Evolutionary conservation across 2,797 vertebrate genomes (phyloP).

Genomic region (Hypotaenidia okinawae): DNA sequence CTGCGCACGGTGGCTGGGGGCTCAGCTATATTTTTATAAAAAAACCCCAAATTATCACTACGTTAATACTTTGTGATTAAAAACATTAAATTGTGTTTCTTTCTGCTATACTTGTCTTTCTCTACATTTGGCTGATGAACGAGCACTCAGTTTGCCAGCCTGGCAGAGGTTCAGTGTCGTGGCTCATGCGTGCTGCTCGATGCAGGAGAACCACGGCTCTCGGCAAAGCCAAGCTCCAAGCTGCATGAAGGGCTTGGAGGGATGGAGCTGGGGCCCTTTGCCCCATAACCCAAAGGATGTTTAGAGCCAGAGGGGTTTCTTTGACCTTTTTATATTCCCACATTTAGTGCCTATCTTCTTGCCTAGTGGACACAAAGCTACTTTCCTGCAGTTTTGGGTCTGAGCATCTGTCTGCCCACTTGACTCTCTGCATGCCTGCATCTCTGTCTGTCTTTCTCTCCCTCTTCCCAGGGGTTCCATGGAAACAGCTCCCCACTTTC

Average conservation of each 20-base stretch:
- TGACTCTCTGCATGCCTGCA: background rate
- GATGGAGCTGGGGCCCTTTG: background rate
- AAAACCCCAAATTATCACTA: background rate
- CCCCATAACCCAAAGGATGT: too few species aligned
- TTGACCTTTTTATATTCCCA: background rate
- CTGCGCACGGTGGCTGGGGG: background rate
- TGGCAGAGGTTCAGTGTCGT: too few species aligned
- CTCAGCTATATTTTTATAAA: background rate
- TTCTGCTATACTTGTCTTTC: background rate
- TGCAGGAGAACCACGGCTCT: background rate
- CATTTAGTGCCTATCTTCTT: background rate
- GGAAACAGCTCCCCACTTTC: background rate
- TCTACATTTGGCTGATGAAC: accelerated
- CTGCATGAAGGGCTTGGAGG: background rate
- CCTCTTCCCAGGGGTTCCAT: background rate
- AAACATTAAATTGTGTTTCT: background rate
- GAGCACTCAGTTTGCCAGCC: background rate
- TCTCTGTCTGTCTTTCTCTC: background rate
- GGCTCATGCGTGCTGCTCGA: background rate
- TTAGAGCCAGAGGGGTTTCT: accelerated
- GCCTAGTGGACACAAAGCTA: background rate
- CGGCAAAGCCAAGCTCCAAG: background rate
- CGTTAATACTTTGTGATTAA: background rate
- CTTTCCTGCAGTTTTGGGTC: background rate
- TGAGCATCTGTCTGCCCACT: background rate